A percentile compares a stretch with the other conserved stretches of the same genome.
phyloP scores from a whole-genome alignment of 2,113 vertebrate genomes.

The Zosterops borbonicus region DNA sequence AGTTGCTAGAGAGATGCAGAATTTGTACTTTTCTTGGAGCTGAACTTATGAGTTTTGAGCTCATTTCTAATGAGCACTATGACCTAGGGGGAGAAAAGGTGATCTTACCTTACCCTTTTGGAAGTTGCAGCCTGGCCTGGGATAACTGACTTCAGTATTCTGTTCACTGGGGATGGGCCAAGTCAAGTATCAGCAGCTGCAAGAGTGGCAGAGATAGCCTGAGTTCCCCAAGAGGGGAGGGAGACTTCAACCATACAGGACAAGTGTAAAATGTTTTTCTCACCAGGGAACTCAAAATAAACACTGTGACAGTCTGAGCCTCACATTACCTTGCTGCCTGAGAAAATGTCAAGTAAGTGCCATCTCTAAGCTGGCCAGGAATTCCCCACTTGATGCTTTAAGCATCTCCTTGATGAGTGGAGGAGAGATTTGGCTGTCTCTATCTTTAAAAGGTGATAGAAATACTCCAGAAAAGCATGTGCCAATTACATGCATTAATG shows the following conservation, averaged over 20 bases:
- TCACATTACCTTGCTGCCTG: slow-evolving; percentile 5
- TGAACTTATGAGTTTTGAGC: neutral
- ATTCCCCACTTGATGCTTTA: slow-evolving; percentile 46
- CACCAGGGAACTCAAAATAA: slow-evolving; percentile 48
- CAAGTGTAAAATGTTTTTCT: slow-evolving; percentile 39
- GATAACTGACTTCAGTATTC: neutral
- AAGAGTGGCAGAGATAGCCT: neutral
- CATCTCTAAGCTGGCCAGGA: slow-evolving; percentile 2
- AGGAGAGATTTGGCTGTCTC: slow-evolving; percentile 1
- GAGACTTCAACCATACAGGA: neutral
- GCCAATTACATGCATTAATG: slow-evolving; percentile 15
- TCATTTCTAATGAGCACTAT: neutral
- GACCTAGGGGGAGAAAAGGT: neutral
- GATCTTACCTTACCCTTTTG: neutral
- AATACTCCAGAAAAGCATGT: slow-evolving; percentile 54
- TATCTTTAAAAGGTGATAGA: slow-evolving; percentile 44
- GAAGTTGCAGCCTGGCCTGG: neutral
- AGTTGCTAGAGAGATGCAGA: neutral
- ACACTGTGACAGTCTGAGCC: neutral
- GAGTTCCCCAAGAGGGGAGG: neutral
- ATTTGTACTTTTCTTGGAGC: neutral
- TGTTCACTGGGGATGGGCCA: neutral
- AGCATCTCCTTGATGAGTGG: slow-evolving; percentile 38
- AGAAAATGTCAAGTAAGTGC: neutral
- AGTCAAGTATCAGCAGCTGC: neutral